These are phyloP conservation scores for Tipula vernalis DNA, from an alignment of 2,888 invertebrate genomes.

Conservation along the genomic window DNA sequence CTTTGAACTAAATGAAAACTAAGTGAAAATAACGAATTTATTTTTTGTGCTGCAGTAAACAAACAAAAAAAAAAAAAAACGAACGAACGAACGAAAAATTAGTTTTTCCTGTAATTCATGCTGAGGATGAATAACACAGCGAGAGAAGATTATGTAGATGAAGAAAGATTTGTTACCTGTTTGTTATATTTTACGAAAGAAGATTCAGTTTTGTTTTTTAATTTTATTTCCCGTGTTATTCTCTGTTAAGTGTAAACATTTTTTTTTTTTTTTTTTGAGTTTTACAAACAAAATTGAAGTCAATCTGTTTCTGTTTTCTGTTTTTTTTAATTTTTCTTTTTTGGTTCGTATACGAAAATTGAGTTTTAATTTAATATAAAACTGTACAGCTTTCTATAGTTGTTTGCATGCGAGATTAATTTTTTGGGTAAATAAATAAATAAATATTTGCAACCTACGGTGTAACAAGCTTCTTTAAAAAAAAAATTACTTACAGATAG, in stretches of 20 bases:
- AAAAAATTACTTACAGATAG: background rate
- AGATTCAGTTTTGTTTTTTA: background rate
- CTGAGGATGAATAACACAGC: background rate
- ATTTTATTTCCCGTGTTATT: background rate
- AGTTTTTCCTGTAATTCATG: constrained; percentile 4
- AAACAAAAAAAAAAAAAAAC: background rate
- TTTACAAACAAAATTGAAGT: background rate
- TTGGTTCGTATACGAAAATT: background rate
- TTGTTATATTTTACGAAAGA: background rate
- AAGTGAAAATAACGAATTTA: background rate
- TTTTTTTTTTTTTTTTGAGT: background rate
- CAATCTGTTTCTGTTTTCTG: background rate
- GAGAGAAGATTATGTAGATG: background rate
- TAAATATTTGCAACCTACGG: background rate
- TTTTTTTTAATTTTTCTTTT: background rate
- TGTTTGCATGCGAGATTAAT: background rate
- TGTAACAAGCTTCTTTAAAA: background rate
- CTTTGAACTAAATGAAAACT: constrained; percentile 4
- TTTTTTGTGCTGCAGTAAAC: background rate
- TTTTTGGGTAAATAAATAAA: background rate
- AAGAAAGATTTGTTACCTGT: background rate
- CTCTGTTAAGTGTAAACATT: background rate
- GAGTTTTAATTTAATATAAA: background rate
- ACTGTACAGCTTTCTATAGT: background rate
- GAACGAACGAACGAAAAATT: background rate